These are phyloP conservation scores for Leucopsar rothschildi DNA, from an alignment of 2,113 vertebrate genomes.

Conservation along the genomic window DNA sequence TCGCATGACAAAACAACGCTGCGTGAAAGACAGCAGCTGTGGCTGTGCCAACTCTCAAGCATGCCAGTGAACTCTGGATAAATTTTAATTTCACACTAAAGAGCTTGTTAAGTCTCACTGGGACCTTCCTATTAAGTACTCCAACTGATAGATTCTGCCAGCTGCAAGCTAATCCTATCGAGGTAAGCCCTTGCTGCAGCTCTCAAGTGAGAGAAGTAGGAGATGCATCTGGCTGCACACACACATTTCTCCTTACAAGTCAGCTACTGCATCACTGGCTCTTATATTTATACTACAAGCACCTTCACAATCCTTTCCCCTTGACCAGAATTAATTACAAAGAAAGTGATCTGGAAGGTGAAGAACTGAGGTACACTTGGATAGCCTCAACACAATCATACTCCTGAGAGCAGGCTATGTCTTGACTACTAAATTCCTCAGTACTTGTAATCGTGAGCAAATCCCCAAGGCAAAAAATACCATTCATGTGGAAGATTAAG, in stretches of 20 bases:
- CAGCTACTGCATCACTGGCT: background rate
- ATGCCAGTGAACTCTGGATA: background rate
- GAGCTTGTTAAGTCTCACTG: background rate
- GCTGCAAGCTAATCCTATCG: background rate
- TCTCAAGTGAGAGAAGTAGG: background rate
- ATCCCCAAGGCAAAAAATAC: background rate
- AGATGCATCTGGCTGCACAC: background rate
- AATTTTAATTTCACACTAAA: background rate
- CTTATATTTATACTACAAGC: background rate
- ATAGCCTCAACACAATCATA: background rate
- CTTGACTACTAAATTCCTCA: background rate
- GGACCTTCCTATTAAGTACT: background rate
- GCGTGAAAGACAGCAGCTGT: background rate
- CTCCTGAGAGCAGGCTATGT: background rate
- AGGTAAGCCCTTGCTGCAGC: background rate
- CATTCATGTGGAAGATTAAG: background rate
- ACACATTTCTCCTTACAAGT: background rate
- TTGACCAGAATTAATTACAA: background rate
- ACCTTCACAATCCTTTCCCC: background rate
- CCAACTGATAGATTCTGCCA: background rate
- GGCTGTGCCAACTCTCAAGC: background rate
- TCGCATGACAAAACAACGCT: fast-evolving
- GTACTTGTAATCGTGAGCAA: background rate
- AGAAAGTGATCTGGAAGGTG: background rate
- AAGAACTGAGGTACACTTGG: background rate